Percentiles rank a stretch among this genome's conserved stretches.
These are phyloP conservation scores for Sminthurides aquaticus DNA, from an alignment of 2,888 invertebrate species.

Conservation along the genomic window DNA sequence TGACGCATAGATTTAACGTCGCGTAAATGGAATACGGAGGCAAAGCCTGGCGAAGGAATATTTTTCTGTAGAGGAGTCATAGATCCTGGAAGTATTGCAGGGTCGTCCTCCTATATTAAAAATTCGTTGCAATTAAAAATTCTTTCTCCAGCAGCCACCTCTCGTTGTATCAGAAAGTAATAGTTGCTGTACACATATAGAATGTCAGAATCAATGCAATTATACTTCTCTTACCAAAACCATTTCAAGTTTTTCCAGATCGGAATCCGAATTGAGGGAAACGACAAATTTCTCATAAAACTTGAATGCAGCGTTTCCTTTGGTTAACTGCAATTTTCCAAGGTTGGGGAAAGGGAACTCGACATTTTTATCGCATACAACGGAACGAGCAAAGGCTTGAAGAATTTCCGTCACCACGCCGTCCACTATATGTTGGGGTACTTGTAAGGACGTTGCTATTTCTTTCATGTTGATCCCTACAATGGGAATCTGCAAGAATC, in stretches of 20 bases:
- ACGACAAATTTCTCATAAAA: conserved; percentile 35
- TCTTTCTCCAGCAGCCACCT: too few species aligned
- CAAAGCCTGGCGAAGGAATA: conserved; percentile 26
- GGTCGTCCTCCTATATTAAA: not conserved
- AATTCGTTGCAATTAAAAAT: not conserved
- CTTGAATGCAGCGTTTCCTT: conserved; percentile 26
- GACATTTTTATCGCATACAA: conserved; percentile 29
- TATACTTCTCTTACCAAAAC: conserved; percentile 8
- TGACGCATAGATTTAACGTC: conserved; percentile 32
- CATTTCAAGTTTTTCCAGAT: not conserved
- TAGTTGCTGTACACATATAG: not conserved
- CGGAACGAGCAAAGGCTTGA: conserved; percentile 30
- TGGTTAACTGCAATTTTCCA: conserved; percentile 32
- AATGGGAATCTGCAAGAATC: conserved; percentile 14
- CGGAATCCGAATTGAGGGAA: not conserved
- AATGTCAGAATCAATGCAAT: not conserved
- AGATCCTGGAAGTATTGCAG: conserved; percentile 23
- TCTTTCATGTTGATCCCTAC: conserved; percentile 24
- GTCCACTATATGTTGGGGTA: conserved; percentile 28
- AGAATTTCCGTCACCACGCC: conserved; percentile 35
- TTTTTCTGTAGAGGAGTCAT: conserved; percentile 37
- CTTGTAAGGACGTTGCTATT: conserved; percentile 20
- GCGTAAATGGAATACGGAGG: conserved; percentile 36
- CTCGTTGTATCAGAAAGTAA: not conserved
- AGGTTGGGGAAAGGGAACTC: conserved; percentile 25